Conservation (phyloP, 2,113 vertebrate species). For the Eidolon helvum region DNA sequence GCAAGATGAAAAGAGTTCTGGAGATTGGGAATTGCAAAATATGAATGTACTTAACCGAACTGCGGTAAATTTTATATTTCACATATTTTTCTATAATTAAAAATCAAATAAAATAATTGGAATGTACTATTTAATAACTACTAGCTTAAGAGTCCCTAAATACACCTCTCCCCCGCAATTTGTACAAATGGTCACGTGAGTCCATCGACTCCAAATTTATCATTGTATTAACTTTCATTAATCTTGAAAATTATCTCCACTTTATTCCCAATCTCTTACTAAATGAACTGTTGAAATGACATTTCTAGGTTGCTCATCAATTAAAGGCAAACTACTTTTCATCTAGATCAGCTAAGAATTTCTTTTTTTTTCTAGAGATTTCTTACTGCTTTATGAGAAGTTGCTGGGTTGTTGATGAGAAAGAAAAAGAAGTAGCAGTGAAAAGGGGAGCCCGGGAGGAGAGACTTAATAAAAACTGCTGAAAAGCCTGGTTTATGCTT, state of each 20-base stretch:
- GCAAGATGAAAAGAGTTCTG: not conserved
- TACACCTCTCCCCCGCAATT: rapidly evolving
- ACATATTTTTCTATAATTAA: not conserved
- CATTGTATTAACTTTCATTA: not conserved
- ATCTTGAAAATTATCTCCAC: not conserved
- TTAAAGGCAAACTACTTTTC: not conserved
- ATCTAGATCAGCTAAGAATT: not conserved
- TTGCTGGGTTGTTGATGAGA: not conserved
- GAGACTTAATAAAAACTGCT: not conserved
- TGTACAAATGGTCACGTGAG: not conserved
- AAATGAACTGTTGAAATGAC: not conserved
- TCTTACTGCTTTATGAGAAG: not conserved
- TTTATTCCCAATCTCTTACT: not conserved
- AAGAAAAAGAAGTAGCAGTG: not conserved
- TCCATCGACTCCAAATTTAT: not conserved
- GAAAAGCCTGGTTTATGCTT: not conserved
- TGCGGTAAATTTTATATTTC: not conserved
- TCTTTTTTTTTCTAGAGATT: not conserved
- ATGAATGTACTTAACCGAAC: not conserved
- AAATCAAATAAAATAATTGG: not conserved
- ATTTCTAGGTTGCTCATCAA: not conserved
- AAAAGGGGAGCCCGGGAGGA: not conserved
- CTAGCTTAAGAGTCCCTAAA: not conserved
- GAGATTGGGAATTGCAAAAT: not conserved
- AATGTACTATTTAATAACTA: not conserved